A percentile compares a stretch with the other conserved stretches of the same genome.
These are phyloP conservation scores for Brenthis hecate DNA, from an alignment of 2,888 invertebrate species.

Conservation along the genomic window DNA sequence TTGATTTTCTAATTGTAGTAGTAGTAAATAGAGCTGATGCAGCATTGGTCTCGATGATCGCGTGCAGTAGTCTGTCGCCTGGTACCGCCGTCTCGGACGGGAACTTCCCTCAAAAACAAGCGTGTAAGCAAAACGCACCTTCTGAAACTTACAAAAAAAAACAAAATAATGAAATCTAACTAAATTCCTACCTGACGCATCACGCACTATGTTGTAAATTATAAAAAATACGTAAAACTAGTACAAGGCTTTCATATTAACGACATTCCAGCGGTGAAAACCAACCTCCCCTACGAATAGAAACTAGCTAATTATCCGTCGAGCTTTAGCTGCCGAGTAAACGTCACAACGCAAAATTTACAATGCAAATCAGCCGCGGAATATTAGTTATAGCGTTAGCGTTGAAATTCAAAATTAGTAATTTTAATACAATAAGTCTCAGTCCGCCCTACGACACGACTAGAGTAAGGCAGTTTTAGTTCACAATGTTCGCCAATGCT, in stretches of 20 bases:
- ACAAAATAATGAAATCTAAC: constrained; percentile 40
- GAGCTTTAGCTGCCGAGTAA: constrained; percentile 73
- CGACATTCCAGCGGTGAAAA: constrained; percentile 60
- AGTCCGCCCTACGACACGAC: constrained; percentile 76
- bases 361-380: constrained; percentile 80
- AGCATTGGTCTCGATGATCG: constrained; percentile 61
- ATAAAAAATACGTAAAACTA: constrained; percentile 50
- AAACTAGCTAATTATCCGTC: constrained; percentile 80
- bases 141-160: constrained; percentile 39
- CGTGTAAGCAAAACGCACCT: constrained; percentile 64
- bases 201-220: constrained; percentile 40
- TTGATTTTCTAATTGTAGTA: constrained; percentile 55
- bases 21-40: constrained; percentile 60
- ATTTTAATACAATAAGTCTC: constrained; percentile 79
- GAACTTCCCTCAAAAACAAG: constrained; percentile 68
- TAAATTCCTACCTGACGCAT: constrained; percentile 41
- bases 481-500: constrained; percentile 58
- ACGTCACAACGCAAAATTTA: constrained; percentile 78
- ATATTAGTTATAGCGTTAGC: constrained; percentile 79
- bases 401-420: constrained; percentile 79
- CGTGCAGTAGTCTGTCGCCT: constrained; percentile 76
- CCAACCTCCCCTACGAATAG: constrained; percentile 70
- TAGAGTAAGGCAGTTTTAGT: constrained; percentile 66
- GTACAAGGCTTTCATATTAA: constrained; percentile 60
- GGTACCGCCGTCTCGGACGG: constrained; percentile 77